phyloP scores from a whole-genome alignment of 2,113 vertebrate species.

The Sula dactylatra region DNA sequence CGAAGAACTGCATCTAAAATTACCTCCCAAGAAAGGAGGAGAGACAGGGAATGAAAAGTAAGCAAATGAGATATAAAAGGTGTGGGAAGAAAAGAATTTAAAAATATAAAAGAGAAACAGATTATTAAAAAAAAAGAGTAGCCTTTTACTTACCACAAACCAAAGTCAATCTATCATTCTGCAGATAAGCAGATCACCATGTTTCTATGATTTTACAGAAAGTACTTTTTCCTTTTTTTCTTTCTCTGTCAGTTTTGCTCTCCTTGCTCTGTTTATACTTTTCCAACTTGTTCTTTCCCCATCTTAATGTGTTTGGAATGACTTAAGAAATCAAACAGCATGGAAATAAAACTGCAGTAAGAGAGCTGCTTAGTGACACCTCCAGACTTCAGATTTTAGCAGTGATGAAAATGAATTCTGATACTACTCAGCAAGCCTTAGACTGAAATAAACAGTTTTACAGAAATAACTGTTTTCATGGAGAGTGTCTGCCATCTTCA shows the following conservation, averaged over 20 bases:
- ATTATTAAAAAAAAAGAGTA: neutral
- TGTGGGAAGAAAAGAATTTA: neutral
- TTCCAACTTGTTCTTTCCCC: neutral
- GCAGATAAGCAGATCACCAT: neutral
- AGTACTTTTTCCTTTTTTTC: neutral
- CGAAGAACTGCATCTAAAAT: neutral
- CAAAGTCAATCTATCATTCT: neutral
- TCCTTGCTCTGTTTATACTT: neutral
- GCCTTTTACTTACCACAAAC: neutral
- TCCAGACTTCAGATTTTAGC: slow-evolving; percentile 3
- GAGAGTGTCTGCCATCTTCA: neutral
- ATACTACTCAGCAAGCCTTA: neutral
- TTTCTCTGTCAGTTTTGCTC: neutral
- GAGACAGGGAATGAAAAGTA: neutral
- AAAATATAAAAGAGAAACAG: neutral
- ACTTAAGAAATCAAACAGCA: slow-evolving; percentile 16
- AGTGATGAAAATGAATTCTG: slow-evolving; percentile 14
- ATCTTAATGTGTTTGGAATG: neutral
- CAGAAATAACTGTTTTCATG: neutral
- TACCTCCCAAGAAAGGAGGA: neutral
- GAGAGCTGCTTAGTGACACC: neutral
- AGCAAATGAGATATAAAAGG: neutral
- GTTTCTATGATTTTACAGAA: neutral
- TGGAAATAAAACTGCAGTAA: slow-evolving; percentile 15
- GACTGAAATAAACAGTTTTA: neutral